phyloP scores from a whole-genome alignment of 1,140 invertebrate species.

The Pseudomyrmex gracilis region DNA sequence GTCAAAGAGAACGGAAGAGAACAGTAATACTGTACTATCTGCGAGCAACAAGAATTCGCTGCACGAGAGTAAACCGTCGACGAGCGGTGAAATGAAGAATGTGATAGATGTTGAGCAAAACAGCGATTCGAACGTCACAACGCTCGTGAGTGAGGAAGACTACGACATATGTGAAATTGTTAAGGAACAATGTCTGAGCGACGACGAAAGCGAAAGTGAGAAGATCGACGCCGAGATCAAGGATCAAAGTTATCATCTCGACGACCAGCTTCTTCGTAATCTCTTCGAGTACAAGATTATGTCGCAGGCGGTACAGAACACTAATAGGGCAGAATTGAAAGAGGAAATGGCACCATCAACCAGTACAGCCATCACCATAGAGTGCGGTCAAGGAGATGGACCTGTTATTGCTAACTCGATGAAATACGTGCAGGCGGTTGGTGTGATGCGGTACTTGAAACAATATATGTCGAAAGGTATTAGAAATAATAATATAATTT shows the following conservation, averaged over 20 bases:
- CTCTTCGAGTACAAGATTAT: slow-evolving; percentile 74
- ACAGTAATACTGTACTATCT: background rate
- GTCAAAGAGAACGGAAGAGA: slow-evolving; percentile 1
- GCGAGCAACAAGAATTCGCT: background rate
- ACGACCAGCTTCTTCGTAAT: slow-evolving; percentile 68
- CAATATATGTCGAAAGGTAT: slow-evolving; percentile 48
- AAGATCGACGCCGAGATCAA: background rate
- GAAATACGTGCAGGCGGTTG: slow-evolving; percentile 71
- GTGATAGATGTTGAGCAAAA: slow-evolving; percentile 18
- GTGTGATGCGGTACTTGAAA: slow-evolving; percentile 65
- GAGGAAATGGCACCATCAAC: slow-evolving; percentile 69
- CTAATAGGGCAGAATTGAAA: slow-evolving; percentile 75
- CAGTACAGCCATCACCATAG: slow-evolving; percentile 59
- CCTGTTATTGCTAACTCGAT: slow-evolving; percentile 35
- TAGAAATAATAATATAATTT: slow-evolving; percentile 3
- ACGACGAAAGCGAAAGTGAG: no score
- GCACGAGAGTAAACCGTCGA: slow-evolving; percentile 9
- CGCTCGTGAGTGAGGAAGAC: background rate
- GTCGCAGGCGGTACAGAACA: slow-evolving; percentile 65
- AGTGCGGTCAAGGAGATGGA: slow-evolving; percentile 58
- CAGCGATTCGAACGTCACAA: background rate
- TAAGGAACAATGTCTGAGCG: background rate
- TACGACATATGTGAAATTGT: background rate
- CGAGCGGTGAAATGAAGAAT: background rate
- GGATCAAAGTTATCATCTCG: slow-evolving; percentile 59